Conservation (phyloP, 2,113 vertebrate species). For the Ceyx melanurus region DNA sequence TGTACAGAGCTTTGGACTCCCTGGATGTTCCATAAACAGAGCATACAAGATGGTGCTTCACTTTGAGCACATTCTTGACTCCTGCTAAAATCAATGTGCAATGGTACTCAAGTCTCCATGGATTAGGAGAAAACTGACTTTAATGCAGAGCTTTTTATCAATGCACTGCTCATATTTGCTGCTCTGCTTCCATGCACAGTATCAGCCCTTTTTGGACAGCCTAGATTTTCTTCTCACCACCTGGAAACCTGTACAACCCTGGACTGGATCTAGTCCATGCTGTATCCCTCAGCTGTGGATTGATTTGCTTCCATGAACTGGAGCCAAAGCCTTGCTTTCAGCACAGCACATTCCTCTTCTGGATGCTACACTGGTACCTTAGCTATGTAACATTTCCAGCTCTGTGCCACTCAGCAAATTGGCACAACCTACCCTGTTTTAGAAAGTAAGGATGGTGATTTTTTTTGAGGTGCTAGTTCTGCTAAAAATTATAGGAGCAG, state of each 20-base stretch:
- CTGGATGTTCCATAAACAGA: fast-evolving
- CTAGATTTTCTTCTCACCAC: not conserved
- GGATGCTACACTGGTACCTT: not conserved
- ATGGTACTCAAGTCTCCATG: not conserved
- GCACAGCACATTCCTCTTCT: not conserved
- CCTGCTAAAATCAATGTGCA: fast-evolving
- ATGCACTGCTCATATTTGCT: not conserved
- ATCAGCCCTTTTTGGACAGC: not conserved
- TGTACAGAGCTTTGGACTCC: not conserved
- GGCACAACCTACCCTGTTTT: not conserved
- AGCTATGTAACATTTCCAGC: not conserved
- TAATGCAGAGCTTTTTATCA: not conserved
- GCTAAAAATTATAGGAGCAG: not conserved
- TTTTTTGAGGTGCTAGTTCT: constrained; percentile 1
- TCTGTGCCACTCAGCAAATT: not conserved
- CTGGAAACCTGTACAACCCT: not conserved
- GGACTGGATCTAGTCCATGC: not conserved
- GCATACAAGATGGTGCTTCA: not conserved
- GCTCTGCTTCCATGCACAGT: not conserved
- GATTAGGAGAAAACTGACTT: not conserved
- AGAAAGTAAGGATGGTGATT: not conserved
- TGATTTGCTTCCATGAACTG: not conserved
- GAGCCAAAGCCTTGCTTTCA: not conserved
- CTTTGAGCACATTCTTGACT: not conserved
- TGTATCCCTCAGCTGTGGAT: not conserved